Conservation (phyloP, 2,797 vertebrate genomes). For the Enteromius unitaeniatus region DNA sequence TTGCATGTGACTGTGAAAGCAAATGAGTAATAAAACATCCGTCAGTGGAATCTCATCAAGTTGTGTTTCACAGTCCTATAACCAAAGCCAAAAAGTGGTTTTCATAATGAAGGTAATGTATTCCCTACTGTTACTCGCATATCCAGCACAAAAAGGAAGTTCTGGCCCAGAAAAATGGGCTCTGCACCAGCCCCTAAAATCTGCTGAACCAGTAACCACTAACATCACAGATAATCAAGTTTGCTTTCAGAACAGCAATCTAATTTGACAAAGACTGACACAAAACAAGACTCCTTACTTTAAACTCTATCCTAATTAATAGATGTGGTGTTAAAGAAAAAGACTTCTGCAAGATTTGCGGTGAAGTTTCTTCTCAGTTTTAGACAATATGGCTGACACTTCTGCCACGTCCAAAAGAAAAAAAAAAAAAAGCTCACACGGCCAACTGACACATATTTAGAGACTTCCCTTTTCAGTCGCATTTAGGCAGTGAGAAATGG, state of each 20-base stretch:
- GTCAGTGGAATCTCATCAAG: not conserved
- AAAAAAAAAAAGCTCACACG: slow-evolving; percentile 62
- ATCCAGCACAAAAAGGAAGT: slow-evolving; percentile 50
- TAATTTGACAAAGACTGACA: not conserved
- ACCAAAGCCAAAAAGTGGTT: not conserved
- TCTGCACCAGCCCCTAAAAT: slow-evolving; percentile 30
- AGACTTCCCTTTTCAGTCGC: slow-evolving; percentile 63
- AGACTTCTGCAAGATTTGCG: slow-evolving; percentile 25
- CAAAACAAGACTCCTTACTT: not conserved
- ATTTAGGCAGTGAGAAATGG: slow-evolving; percentile 62
- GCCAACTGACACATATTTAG: slow-evolving; percentile 76
- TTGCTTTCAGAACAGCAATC: not conserved
- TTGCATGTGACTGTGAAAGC: not conserved
- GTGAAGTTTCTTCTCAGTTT: slow-evolving; percentile 41
- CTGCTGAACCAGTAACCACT: slow-evolving; percentile 8
- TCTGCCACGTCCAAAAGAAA: slow-evolving; percentile 64
- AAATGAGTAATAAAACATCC: not conserved
- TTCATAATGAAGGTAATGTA: slow-evolving; percentile 38
- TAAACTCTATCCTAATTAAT: not conserved
- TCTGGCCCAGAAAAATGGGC: slow-evolving; percentile 21
- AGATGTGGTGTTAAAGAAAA: not conserved
- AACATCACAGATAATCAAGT: not conserved
- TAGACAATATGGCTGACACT: slow-evolving; percentile 17
- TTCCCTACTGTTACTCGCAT: not conserved
- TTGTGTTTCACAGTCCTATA: not conserved